Evolutionary conservation across 2,797 vertebrate genomes (phyloP).

Genomic region (Falco naumanni): DNA sequence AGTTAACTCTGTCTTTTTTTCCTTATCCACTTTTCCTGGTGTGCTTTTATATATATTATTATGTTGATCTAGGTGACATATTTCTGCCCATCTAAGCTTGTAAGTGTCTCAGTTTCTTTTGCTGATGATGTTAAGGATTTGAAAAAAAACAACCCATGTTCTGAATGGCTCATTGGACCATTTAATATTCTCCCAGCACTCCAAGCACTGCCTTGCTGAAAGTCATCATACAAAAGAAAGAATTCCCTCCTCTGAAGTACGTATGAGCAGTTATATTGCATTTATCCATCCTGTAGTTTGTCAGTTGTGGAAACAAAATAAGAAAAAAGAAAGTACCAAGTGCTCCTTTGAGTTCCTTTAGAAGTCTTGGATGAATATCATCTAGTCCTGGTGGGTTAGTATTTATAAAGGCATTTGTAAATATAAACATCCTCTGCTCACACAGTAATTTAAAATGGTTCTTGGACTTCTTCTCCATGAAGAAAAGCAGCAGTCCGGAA

Average conservation of each 20-base stretch:
- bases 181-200: background rate
- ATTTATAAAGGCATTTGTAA: background rate
- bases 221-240: background rate
- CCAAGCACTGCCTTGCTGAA: background rate
- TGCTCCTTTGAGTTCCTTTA: background rate
- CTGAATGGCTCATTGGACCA: background rate
- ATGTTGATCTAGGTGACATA: background rate
- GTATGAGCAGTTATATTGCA: background rate
- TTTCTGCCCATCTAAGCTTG: background rate
- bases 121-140: background rate
- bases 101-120: background rate
- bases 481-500: background rate
- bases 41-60: background rate
- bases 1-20: background rate
- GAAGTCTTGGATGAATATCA: background rate
- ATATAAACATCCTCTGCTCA: background rate
- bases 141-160: background rate
- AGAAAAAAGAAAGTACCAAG: background rate
- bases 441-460: background rate
- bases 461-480: background rate
- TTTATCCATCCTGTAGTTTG: conserved; percentile 1
- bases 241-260: background rate
- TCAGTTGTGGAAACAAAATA: background rate
- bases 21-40: background rate
- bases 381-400: background rate